Percentiles rank a stretch among this genome's conserved stretches.
phyloP scores from a whole-genome alignment of 2,888 invertebrate genomes.

The Spilarctia lutea region DNA sequence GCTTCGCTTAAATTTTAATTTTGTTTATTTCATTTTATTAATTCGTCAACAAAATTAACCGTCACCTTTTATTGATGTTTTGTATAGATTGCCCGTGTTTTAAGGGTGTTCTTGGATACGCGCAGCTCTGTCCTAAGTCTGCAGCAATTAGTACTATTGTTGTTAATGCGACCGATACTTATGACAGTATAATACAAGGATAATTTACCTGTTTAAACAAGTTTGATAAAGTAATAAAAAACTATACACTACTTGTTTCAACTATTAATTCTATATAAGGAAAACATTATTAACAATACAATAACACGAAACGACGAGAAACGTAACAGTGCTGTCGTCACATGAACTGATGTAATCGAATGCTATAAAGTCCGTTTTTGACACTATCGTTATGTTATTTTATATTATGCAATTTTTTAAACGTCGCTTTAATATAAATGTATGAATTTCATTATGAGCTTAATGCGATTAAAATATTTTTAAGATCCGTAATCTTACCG shows the following conservation, averaged over 20 bases:
- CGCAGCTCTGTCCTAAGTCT: not conserved
- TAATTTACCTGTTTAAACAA: not conserved
- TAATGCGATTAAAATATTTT: not conserved
- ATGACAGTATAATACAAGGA: not conserved
- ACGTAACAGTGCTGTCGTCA: conserved; percentile 36
- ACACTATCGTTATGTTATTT: conserved; percentile 30
- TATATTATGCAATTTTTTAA: conserved; percentile 1
- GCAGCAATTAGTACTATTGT: not conserved
- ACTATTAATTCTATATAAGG: conserved; percentile 1
- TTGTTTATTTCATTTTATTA: too few relatives aligned
- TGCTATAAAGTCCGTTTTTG: conserved; percentile 28
- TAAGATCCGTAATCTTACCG: not conserved
- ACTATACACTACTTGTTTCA: conserved; percentile 2
- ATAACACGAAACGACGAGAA: conserved; percentile 15
- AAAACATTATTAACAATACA: conserved; percentile 5
- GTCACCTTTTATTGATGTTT: too few relatives aligned
- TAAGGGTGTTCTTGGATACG: not conserved
- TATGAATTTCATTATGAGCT: not conserved
- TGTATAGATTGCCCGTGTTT: not conserved
- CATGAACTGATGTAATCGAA: conserved; percentile 34
- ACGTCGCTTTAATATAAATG: not conserved
- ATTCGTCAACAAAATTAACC: not conserved
- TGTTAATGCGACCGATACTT: not conserved
- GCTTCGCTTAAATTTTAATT: too few relatives aligned
- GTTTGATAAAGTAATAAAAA: not conserved